A percentile compares a stretch with the other conserved stretches of the same genome.
These are phyloP conservation scores for Pachyramphus minor DNA, from an alignment of 2,113 vertebrate genomes.

Conservation along the genomic window DNA sequence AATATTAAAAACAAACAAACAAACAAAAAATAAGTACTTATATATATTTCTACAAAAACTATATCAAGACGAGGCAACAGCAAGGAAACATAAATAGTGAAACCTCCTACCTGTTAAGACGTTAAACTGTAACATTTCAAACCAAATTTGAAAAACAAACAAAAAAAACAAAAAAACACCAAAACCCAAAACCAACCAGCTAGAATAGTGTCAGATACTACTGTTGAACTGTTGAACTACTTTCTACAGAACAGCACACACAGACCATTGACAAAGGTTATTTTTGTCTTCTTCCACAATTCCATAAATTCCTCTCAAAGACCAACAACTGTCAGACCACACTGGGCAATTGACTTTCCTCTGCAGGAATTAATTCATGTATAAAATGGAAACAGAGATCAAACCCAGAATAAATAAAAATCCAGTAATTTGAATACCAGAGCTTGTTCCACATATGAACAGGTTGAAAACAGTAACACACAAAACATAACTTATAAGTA, in stretches of 20 bases:
- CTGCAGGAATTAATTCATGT: not conserved
- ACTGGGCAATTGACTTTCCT: not conserved
- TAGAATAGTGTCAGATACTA: not conserved
- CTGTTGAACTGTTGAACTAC: too few relatives aligned
- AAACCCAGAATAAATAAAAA: not conserved
- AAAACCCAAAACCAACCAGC: not conserved
- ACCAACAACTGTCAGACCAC: accelerated
- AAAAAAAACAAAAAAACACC: too few relatives aligned
- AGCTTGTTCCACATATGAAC: not conserved
- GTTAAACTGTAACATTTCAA: not conserved
- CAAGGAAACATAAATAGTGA: not conserved
- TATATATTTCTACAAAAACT: not conserved
- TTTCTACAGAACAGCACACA: not conserved
- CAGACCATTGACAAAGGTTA: not conserved
- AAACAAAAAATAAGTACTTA: not conserved
- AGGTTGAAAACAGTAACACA: not conserved
- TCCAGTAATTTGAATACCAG: not conserved
- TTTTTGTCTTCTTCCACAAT: not conserved
- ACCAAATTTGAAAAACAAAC: not conserved
- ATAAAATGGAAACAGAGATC: not conserved
- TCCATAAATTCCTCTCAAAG: not conserved
- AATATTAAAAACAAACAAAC: too few relatives aligned
- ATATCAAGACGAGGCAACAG: not conserved
- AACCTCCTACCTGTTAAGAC: not conserved
- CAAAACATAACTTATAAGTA: not conserved